These are phyloP conservation scores for Nyctalus aviator DNA, from an alignment of 2,797 vertebrate genomes.

Conservation along the genomic window DNA sequence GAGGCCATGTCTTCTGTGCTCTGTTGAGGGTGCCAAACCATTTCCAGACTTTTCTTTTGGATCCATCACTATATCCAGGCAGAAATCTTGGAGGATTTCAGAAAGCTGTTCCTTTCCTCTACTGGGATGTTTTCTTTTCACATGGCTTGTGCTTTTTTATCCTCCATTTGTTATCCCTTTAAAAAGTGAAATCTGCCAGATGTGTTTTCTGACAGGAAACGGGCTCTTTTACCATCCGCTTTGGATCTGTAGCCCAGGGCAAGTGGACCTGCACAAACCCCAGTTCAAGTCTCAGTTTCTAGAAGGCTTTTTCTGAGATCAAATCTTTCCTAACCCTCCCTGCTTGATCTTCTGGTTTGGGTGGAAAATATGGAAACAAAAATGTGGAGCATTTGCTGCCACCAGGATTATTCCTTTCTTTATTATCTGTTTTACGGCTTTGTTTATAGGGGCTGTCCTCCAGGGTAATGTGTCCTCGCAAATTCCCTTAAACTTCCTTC, in stretches of 20 bases:
- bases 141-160: conserved; percentile 11
- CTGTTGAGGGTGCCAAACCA: neutral
- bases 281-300: neutral
- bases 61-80: neutral
- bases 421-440: neutral
- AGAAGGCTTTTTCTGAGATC: neutral
- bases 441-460: neutral
- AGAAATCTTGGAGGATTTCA: conserved; percentile 26
- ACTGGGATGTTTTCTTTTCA: neutral
- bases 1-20: neutral
- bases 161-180: conserved; percentile 3
- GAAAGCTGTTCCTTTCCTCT: neutral
- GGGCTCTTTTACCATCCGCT: neutral
- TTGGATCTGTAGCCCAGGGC: neutral
- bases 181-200: conserved; percentile 29
- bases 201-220: neutral
- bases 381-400: neutral
- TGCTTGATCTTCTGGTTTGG: neutral
- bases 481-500: neutral
- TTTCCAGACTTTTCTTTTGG: conserved; percentile 29
- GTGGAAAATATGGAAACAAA: conserved; percentile 5
- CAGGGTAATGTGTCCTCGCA: neutral
- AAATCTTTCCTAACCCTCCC: neutral
- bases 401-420: neutral
- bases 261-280: neutral